Conservation (phyloP, 2,797 vertebrate genomes). For the Enteromius afrohamiltoni region DNA sequence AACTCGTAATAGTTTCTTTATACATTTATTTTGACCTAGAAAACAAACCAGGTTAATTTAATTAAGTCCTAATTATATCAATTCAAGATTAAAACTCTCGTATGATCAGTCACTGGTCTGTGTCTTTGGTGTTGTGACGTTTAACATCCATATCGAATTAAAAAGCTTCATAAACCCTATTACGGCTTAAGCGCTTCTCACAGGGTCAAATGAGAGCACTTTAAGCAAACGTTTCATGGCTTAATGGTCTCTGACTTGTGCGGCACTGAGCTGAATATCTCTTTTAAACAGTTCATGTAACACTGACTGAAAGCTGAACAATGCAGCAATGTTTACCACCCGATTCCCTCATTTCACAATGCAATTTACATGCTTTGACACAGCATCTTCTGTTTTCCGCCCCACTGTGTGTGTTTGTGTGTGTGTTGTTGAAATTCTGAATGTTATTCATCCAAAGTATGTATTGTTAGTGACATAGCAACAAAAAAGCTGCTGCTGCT, state of each 20-base stretch:
- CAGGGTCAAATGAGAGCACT: not conserved
- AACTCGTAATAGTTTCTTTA: constrained; percentile 31
- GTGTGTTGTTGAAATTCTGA: constrained; percentile 24
- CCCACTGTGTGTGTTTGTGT: constrained; percentile 25
- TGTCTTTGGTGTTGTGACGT: constrained; percentile 41
- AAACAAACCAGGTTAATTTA: not conserved
- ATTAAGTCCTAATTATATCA: constrained; percentile 18
- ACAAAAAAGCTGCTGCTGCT: not conserved
- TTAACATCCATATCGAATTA: constrained; percentile 11
- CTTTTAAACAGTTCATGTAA: constrained; percentile 53
- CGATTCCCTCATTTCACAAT: constrained; percentile 25
- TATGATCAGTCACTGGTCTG: constrained; percentile 22
- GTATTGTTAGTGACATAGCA: constrained; percentile 42
- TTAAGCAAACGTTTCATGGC: constrained; percentile 13
- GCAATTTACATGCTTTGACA: constrained; percentile 34
- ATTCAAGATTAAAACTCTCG: constrained; percentile 16
- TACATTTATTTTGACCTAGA: constrained; percentile 30
- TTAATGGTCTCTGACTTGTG: constrained; percentile 16
- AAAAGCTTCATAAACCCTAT: constrained; percentile 29
- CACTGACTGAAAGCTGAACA: constrained; percentile 59
- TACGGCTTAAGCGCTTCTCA: not conserved
- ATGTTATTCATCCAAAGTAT: constrained; percentile 31
- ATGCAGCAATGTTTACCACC: constrained; percentile 44
- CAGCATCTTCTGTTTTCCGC: constrained; percentile 22
- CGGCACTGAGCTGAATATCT: constrained; percentile 28